Evolutionary conservation across 2,888 invertebrate genomes (phyloP), one percentile per base, ranked within the genome.

Genomic region (Drosophila testacea): DNA sequence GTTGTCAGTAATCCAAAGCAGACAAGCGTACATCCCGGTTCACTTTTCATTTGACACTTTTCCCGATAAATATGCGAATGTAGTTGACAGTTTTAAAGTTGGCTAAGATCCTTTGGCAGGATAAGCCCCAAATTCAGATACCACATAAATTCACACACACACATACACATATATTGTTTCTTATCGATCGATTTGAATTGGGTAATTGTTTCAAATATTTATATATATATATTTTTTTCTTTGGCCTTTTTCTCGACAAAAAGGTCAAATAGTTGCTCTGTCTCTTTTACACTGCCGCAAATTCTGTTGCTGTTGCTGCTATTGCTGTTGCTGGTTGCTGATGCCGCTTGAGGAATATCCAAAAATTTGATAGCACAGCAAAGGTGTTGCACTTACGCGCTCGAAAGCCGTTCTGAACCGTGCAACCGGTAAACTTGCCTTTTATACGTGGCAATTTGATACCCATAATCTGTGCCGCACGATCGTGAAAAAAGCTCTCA

Each of bases 341-440:
- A 69, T 65, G 68, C 47, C 56, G 79, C 59, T 78, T 73, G 69
- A 57, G 66, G 71, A 81, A 77, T 81, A 73, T 78, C 75, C 73
- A 85, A 88, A 82, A 83, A 73, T 81, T 76, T 89, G 84, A 79
- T 86, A 88, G 86, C 90, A 91, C 91, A 91, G 86, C 89, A 89
- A 84, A 90, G 87, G 92, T 93, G 93, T 91, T 93, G 92, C 93
- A 97, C 97, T 97, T 97, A 97, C 97, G 93, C 93, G 97, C 96
- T 97, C 96, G 95, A 96, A 96, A 97, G 97, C 97, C 97, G 97
- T 97, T 97, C 97, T 97, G 97, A 96, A 95, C 95, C 95, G 95
- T 94, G 94, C 94, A 94, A 94, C 94, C 94, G 94, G 93, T 94
- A 91, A 90, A 88, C 90, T 92, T 91, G 91, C 92, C 92, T 93